These are phyloP conservation scores for Anarrhichthys ocellatus DNA, from an alignment of 2,113 vertebrate species.

Conservation along the genomic window DNA sequence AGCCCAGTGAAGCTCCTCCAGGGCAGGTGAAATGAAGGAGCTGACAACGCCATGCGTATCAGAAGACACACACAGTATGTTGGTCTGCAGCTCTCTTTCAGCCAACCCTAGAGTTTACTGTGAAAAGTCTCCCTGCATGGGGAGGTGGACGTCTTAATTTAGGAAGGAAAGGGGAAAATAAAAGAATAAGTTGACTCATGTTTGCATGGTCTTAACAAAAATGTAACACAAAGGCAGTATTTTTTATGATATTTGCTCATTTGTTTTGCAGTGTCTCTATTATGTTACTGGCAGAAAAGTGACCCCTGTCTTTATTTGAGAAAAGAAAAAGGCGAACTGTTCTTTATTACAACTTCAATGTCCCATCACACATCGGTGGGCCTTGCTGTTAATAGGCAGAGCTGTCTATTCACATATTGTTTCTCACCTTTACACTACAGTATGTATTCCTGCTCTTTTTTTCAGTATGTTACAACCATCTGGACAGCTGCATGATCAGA, in stretches of 20 bases:
- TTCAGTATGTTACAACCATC: neutral
- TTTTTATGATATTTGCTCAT: neutral
- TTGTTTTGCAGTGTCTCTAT: neutral
- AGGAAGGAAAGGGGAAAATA: neutral
- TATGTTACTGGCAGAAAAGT: neutral
- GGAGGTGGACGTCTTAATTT: neutral
- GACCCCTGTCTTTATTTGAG: neutral
- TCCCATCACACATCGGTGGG: neutral
- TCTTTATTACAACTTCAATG: neutral
- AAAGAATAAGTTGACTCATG: neutral
- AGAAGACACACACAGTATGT: neutral
- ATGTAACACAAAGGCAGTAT: neutral
- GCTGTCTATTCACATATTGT: slow-evolving; percentile 6
- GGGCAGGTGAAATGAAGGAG: slow-evolving; percentile 26
- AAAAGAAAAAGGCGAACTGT: neutral
- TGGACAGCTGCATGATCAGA: neutral
- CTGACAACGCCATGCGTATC: neutral
- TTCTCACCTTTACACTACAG: slow-evolving; percentile 17
- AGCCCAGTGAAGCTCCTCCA: neutral
- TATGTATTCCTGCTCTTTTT: slow-evolving; percentile 8
- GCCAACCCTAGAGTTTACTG: neutral
- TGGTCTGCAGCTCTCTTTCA: neutral
- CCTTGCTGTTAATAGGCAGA: neutral
- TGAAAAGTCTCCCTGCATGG: neutral
- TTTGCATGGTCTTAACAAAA: neutral